Base-by-base conservation (phyloP, 1,140 invertebrate species). In the Acromyrmex heyeri region DNA sequence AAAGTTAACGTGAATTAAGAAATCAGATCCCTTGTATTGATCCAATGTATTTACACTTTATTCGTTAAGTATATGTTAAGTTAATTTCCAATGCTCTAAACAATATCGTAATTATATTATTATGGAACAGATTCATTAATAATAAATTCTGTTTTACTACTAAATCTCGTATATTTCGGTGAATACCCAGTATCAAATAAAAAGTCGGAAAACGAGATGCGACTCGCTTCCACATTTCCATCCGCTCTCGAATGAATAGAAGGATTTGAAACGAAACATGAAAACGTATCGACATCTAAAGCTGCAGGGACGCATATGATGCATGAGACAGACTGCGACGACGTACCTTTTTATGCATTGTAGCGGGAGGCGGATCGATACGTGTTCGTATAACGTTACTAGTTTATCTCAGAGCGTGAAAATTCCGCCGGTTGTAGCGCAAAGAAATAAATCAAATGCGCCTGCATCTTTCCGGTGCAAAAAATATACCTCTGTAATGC, bases 261-360 rank as follows among this genome's bases (percentile, higher is more conserved):
- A 86, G 83, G 69, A 86, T 86, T 78, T 50, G 76, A 86, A 86
- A 85, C 73, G 83, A 85, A 78, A 83, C 79, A 83, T 83, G 79
- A 83, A 83, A 83, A 83, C 69, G 79, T 83, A 83, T 83, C 79
- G 79, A 83, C 79, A 83, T 83, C 79, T 83, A 83, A 83, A 83
- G 79, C 79, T 83, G 79, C 69, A 83, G 79, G 55, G 69, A 83
- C 79, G 70, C 69, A 75, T 83, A 83, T 83, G 79, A 83, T 83
- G 69, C 79, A 83, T 83, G 79, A 83, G 79, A 75, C 79, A 83
- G 79, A 83, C 79, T 83, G 79, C 69, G 72, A 75, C 79, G 79
- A 83, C 79, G 69, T 83, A 83, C 69, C 79, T 83, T 83, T 83
- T 83, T 83, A 83, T 83, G 79, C 69, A 83, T 83, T 83, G 79